Evolutionary conservation across 2,888 invertebrate genomes (phyloP).

Genomic region (Ochlodes sylvanus): DNA sequence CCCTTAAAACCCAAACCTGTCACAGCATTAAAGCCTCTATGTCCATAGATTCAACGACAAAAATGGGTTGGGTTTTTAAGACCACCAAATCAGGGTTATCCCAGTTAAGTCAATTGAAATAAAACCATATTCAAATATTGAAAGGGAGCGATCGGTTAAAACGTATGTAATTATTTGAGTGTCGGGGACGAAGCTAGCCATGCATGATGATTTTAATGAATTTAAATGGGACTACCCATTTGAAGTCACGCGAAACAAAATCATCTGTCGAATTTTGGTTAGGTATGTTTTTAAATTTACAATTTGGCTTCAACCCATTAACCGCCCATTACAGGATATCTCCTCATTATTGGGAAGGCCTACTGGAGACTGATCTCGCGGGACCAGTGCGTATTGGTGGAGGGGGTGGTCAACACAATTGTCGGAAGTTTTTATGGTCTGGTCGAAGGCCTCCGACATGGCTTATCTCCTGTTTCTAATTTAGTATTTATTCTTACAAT

Average conservation of each 20-base stretch:
- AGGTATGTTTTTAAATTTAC: background rate
- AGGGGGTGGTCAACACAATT: too few relatives aligned
- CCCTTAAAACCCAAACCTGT: conserved; percentile 47
- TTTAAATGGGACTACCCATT: conserved; percentile 56
- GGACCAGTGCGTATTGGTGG: too few relatives aligned
- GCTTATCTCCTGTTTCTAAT: too few relatives aligned
- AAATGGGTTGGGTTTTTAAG: conserved; percentile 38
- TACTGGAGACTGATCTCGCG: too few relatives aligned
- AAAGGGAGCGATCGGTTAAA: conserved; percentile 77
- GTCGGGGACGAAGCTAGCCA: conserved; percentile 67
- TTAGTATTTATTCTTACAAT: too few relatives aligned
- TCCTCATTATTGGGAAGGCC: too few relatives aligned
- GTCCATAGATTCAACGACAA: conserved; percentile 15
- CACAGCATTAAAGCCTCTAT: conserved; percentile 40
- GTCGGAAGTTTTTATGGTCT: too few relatives aligned
- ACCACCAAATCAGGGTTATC: conserved; percentile 42
- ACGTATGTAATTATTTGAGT: conserved; percentile 82
- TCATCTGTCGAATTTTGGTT: conserved; percentile 22
- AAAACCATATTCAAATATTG: conserved; percentile 80
- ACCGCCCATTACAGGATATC: too few relatives aligned
- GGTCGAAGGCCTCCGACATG: too few relatives aligned
- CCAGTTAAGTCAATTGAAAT: conserved; percentile 72
- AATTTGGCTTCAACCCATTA: too few relatives aligned
- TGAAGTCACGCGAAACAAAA: conserved; percentile 31
- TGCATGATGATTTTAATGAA: conserved; percentile 78